Conservation (phyloP, 2,888 invertebrate genomes). For the Pseudococcus jackbeardsleyi region DNA sequence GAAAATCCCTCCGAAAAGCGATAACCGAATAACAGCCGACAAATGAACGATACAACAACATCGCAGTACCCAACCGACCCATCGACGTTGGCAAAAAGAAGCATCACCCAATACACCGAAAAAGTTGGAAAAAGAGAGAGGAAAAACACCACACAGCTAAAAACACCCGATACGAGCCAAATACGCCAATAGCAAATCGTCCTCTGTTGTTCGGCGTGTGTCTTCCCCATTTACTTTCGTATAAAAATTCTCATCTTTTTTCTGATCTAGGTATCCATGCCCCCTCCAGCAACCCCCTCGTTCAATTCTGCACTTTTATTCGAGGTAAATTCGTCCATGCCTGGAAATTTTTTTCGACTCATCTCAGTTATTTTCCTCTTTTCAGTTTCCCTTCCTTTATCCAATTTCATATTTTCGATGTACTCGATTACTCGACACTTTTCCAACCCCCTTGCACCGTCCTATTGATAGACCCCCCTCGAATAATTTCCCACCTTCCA, state of each 20-base stretch:
- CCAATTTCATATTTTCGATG: too few species aligned
- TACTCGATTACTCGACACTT: too few species aligned
- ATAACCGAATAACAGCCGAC: constrained; percentile 51
- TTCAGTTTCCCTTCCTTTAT: too few species aligned
- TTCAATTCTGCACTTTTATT: background rate
- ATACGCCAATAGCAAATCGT: constrained; percentile 2
- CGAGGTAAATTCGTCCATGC: background rate
- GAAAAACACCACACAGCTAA: background rate
- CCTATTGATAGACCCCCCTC: too few species aligned
- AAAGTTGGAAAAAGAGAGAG: background rate
- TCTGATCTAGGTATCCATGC: background rate
- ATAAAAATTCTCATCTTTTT: background rate
- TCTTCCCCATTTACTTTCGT: background rate
- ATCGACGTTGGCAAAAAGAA: background rate
- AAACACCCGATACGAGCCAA: constrained; percentile 1
- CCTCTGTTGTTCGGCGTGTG: background rate
- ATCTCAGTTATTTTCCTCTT: too few species aligned
- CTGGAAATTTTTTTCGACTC: too few species aligned
- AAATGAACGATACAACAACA: constrained; percentile 26
- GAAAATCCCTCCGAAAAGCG: constrained; percentile 43
- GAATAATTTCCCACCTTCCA: too few species aligned
- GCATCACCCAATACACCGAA: background rate
- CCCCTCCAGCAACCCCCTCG: background rate
- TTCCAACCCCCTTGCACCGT: too few species aligned
- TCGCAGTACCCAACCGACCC: background rate